Conservation (phyloP, 2,888 invertebrate species). For the Dysmachus trigonus region DNA sequence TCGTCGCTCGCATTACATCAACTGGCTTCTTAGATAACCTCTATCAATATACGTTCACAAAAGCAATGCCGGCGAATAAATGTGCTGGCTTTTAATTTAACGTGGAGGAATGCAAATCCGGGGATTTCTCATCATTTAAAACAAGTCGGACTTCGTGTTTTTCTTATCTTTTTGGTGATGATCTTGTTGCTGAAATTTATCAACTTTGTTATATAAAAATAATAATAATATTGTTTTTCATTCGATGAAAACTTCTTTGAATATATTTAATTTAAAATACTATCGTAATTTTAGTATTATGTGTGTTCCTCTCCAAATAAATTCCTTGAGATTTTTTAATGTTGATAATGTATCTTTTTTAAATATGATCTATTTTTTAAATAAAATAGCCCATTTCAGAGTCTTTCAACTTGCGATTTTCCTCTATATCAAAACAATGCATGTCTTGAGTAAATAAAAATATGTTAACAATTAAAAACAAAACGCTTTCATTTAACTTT, state of each 20-base stretch:
- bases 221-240: too few relatives aligned
- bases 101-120: not conserved
- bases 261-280: not conserved
- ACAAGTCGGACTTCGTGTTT: not conserved
- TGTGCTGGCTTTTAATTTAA: not conserved
- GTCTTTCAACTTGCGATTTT: too few relatives aligned
- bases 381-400: too few relatives aligned
- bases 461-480: too few relatives aligned
- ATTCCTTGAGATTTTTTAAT: too few relatives aligned
- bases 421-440: too few relatives aligned
- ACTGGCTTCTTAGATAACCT: not conserved
- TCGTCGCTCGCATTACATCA: not conserved
- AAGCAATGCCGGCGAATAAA: not conserved
- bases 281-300: not conserved
- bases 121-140: not conserved
- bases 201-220: too few relatives aligned
- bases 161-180: not conserved
- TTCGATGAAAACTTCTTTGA: not conserved
- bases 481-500: too few relatives aligned
- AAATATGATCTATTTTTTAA: too few relatives aligned
- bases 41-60: not conserved
- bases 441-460: too few relatives aligned
- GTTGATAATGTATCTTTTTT: too few relatives aligned
- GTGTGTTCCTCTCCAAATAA: too few relatives aligned
- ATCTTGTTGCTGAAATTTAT: not conserved